Conservation (phyloP, 2,113 vertebrate species). For the Heterochromis multidens region DNA sequence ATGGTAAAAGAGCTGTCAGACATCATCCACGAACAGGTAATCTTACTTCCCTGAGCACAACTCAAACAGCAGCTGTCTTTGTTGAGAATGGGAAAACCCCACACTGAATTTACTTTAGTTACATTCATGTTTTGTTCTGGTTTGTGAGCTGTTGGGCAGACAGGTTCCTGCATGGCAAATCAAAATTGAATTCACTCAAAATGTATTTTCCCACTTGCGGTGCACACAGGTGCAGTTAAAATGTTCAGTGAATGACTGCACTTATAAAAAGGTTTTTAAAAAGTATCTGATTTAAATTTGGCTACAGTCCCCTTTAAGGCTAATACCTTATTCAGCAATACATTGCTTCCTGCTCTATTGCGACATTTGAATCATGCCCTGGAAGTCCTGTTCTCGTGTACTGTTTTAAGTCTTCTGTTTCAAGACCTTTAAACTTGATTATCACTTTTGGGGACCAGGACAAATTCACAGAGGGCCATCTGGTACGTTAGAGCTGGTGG, state of each 20-base stretch:
- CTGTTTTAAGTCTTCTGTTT: not conserved
- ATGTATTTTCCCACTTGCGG: not conserved
- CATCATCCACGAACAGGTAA: constrained; percentile 93
- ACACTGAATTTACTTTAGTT: not conserved
- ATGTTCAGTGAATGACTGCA: not conserved
- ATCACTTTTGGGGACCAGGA: not conserved
- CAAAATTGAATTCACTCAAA: not conserved
- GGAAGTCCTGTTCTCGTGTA: not conserved
- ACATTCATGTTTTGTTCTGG: not conserved
- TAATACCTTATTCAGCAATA: not conserved
- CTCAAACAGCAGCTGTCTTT: not conserved
- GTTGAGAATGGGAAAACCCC: not conserved
- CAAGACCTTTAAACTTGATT: not conserved
- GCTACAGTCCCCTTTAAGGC: not conserved
- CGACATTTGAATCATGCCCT: not conserved
- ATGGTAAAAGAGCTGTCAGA: constrained; percentile 97
- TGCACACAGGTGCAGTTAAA: not conserved
- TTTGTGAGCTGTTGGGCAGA: not conserved
- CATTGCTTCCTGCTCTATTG: not conserved
- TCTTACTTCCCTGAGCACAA: accelerated
- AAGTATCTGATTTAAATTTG: not conserved
- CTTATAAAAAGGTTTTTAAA: not conserved
- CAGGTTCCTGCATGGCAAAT: not conserved
- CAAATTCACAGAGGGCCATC: not conserved
- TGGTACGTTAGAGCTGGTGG: not conserved